phyloP scores from a whole-genome alignment of 2,113 vertebrate genomes.

The Strix aluco region DNA sequence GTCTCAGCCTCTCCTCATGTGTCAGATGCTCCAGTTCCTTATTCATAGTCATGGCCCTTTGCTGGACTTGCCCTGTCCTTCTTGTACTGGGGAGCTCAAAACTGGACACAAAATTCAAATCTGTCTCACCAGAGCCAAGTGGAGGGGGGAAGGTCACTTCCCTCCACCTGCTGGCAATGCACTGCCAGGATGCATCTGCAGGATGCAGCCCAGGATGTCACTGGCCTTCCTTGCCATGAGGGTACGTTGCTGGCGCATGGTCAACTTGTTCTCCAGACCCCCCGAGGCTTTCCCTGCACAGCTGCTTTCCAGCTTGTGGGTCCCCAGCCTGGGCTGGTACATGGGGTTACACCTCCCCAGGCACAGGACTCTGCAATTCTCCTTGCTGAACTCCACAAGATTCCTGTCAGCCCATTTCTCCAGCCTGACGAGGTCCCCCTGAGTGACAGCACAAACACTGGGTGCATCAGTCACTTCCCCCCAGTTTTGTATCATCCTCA shows the following conservation, averaged over 20 bases:
- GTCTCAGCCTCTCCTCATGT: neutral
- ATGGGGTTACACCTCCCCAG: neutral
- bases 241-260: neutral
- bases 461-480: neutral
- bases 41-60: neutral
- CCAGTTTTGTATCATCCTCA: neutral
- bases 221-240: neutral
- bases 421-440: neutral
- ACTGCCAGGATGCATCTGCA: neutral
- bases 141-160: neutral
- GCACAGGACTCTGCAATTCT: neutral
- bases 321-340: neutral
- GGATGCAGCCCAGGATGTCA: neutral
- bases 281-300: neutral
- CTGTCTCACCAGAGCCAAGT: neutral
- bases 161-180: neutral
- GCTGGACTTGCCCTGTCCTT: neutral
- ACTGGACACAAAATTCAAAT: neutral
- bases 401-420: neutral
- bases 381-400: neutral
- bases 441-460: neutral
- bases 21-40: neutral
- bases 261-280: neutral
- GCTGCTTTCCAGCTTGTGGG: neutral
- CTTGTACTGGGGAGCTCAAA: neutral